phyloP scores from a whole-genome alignment of 1,140 invertebrate genomes.

The Halesus radiatus region DNA sequence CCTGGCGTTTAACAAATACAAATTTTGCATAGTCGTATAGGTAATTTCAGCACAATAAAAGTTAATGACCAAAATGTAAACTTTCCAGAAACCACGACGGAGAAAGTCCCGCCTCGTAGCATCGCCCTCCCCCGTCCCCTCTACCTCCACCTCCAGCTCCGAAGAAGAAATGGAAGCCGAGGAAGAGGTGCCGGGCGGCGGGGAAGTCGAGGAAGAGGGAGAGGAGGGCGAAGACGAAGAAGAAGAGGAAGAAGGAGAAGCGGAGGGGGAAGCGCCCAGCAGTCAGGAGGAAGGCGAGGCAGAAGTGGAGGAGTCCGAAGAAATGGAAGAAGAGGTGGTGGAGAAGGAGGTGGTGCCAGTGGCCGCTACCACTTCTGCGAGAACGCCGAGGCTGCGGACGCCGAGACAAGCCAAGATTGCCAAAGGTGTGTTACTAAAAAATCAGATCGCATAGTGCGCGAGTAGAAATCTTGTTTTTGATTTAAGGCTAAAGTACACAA shows the following conservation, averaged over 20 bases:
- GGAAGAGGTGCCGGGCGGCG: neutral
- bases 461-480: no score
- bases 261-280: neutral
- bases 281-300: slow-evolving; percentile 35
- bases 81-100: slow-evolving; percentile 31
- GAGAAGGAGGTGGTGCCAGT: neutral
- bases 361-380: neutral
- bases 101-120: slow-evolving; percentile 14
- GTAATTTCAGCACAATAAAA: no score
- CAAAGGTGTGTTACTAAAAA: no score
- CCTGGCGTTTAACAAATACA: no score
- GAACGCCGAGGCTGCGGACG: neutral
- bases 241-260: neutral
- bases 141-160: neutral
- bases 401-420: neutral
- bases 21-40: no score
- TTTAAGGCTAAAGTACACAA: no score
- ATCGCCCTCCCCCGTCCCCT: slow-evolving; percentile 5
- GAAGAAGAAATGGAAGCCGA: neutral
- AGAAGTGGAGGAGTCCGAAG: neutral
- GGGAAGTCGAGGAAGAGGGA: neutral
- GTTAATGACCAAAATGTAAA: no score
- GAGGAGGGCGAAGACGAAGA: slow-evolving; percentile 16
- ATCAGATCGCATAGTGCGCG: no score
- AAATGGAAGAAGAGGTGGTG: neutral